Conservation (phyloP, 2,888 invertebrate species). For the Boloria euphrosyne region DNA sequence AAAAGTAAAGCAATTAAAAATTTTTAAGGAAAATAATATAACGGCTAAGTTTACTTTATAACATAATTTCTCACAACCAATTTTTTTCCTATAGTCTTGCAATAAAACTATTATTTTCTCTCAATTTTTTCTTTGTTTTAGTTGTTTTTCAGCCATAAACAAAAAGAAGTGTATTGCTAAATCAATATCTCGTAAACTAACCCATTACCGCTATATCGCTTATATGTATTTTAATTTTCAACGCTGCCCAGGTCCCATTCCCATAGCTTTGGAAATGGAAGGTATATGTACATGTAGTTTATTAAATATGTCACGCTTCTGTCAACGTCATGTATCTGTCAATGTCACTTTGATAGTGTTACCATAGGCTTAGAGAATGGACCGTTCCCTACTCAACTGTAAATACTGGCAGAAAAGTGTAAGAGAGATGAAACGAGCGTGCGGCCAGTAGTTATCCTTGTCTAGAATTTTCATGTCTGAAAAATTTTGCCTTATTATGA, state of each 20-base stretch:
- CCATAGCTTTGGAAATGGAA: constrained; percentile 82
- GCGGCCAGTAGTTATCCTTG: too few relatives aligned
- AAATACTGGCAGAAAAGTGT: too few relatives aligned
- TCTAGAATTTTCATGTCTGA: too few relatives aligned
- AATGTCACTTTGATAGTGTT: constrained; percentile 21
- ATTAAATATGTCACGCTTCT: constrained; percentile 44
- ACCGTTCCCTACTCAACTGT: too few relatives aligned
- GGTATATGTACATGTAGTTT: constrained; percentile 66
- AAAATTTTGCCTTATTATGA: too few relatives aligned
- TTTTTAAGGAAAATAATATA: too few relatives aligned
- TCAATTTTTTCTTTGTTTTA: background rate
- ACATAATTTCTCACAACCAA: too few relatives aligned
- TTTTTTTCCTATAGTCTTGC: too few relatives aligned
- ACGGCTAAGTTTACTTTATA: background rate
- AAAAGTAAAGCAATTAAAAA: background rate
- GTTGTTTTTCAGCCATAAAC: too few relatives aligned
- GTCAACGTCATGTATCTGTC: constrained; percentile 16
- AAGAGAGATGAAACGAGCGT: too few relatives aligned
- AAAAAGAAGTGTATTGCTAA: too few relatives aligned
- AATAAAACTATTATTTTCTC: too few relatives aligned
- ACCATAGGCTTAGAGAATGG: background rate
- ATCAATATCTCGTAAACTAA: constrained; percentile 36
- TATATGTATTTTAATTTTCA: constrained; percentile 70
- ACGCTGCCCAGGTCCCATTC: constrained; percentile 82
- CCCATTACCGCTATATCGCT: constrained; percentile 55